phyloP scores from a whole-genome alignment of 1,140 invertebrate genomes.

The Drosophila kurseongensis region DNA sequence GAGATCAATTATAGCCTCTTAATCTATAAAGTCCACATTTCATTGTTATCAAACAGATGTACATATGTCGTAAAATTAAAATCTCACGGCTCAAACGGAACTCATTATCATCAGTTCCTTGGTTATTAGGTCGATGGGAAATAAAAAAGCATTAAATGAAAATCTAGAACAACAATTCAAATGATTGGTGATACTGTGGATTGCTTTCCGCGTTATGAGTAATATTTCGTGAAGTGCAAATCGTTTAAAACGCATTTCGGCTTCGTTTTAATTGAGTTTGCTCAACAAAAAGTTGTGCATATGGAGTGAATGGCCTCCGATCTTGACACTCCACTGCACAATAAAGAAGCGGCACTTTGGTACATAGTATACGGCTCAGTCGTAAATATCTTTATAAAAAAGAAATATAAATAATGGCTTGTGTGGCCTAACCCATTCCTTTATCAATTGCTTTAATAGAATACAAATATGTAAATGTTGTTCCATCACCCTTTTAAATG shows the following conservation, averaged over 20 bases:
- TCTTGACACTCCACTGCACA: conserved; percentile 8
- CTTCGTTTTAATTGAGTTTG: conserved; percentile 36
- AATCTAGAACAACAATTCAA: neutral
- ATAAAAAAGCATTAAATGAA: conserved; percentile 1
- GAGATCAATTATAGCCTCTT: neutral
- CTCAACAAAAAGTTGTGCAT: conserved; percentile 11
- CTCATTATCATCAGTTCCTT: conserved; percentile 16
- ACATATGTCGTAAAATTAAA: neutral
- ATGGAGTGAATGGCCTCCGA: conserved; percentile 34
- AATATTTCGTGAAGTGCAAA: conserved; percentile 20
- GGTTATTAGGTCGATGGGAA: neutral
- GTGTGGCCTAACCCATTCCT: conserved; percentile 5
- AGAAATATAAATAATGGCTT: neutral
- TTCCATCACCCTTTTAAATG: conserved; percentile 4
- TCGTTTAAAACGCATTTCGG: conserved; percentile 39
- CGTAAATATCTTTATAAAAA: conserved; percentile 4
- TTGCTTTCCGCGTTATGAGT: conserved; percentile 19
- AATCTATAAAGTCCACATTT: neutral
- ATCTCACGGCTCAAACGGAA: conserved; percentile 8
- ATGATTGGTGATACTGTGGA: neutral
- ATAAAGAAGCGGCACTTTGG: conserved; percentile 13
- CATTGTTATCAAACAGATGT: neutral
- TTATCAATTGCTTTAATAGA: conserved; percentile 25
- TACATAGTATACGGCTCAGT: conserved; percentile 3
- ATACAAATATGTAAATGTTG: conserved; percentile 21